Percentiles rank a stretch among this genome's conserved stretches.
Evolutionary conservation across 2,797 vertebrate genomes (phyloP).

Genomic region (Potorous gilbertii): DNA sequence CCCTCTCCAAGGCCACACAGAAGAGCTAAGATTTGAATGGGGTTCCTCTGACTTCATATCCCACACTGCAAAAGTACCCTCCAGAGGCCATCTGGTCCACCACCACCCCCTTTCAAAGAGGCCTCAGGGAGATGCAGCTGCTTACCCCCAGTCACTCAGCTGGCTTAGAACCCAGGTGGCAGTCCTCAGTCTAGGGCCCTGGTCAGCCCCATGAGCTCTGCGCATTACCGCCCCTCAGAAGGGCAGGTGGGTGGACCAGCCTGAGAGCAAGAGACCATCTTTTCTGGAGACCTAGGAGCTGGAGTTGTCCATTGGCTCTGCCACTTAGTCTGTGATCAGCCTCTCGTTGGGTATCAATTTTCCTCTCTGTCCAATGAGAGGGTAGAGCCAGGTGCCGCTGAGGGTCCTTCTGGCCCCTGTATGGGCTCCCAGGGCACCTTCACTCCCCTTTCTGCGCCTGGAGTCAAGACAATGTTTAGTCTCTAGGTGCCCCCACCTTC

Average conservation of each 20-base stretch:
- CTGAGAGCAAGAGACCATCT: neutral
- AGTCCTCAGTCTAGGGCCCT: neutral
- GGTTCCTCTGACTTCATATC: neutral
- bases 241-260: neutral
- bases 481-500: neutral
- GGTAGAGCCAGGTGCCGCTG: too few species aligned
- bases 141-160: neutral
- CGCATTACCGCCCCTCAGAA: neutral
- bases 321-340: neutral
- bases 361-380: neutral
- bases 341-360: neutral
- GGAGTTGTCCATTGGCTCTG: too few species aligned
- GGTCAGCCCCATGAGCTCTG: too few species aligned
- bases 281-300: too few species aligned
- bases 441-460: conserved; percentile 7
- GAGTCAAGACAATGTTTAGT: conserved; percentile 42
- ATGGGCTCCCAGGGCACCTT: neutral
- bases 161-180: too few species aligned
- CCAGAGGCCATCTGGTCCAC: too few species aligned
- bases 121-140: neutral
- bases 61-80: too few species aligned
- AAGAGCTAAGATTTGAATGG: neutral
- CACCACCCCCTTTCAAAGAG: neutral
- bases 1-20: too few species aligned
- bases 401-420: neutral